phyloP scores from a whole-genome alignment of 1,140 invertebrate genomes.

The Drosophila punjabiensis region DNA sequence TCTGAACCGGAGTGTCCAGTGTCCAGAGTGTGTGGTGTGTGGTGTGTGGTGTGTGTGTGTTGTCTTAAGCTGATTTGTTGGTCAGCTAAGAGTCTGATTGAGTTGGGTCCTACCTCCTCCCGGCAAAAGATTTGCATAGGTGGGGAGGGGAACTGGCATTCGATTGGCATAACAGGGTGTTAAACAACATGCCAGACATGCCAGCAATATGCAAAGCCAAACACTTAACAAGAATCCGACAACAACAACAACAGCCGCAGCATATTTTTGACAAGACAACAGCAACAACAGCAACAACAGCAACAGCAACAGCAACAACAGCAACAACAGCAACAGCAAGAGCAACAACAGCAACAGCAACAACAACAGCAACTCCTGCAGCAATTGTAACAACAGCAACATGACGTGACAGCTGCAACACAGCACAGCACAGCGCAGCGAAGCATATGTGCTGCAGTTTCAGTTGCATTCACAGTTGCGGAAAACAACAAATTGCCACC shows the following conservation, averaged over 20 bases:
- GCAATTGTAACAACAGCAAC: conserved; percentile 45
- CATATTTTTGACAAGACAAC: conserved; percentile 72
- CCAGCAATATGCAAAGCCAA: conserved; percentile 72
- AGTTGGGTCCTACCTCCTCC: conserved; percentile 27
- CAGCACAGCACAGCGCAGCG: not conserved
- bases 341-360: conserved; percentile 4
- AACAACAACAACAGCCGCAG: conserved; percentile 48
- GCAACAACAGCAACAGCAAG: conserved; percentile 19
- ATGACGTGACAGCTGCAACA: conserved; percentile 77
- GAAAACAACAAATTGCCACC: conserved; percentile 47
- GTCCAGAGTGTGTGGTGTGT: not conserved
- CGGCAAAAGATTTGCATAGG: conserved; percentile 51
- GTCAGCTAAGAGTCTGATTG: conserved; percentile 72
- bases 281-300: conserved; percentile 28
- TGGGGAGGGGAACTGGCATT: not conserved
- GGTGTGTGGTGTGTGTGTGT: conserved; percentile 35
- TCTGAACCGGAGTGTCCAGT: not conserved
- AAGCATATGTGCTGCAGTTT: conserved; percentile 60
- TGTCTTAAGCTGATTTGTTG: conserved; percentile 83
- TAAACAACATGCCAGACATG: conserved; percentile 74
- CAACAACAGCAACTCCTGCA: not conserved
- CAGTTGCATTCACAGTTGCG: conserved; percentile 11
- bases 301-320: not conserved
- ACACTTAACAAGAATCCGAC: conserved; percentile 69
- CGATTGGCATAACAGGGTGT: conserved; percentile 61